Evolutionary conservation across 2,113 vertebrate genomes (phyloP), one percentile per base, ranked within the genome.

Genomic region (Mobula birostris): DNA sequence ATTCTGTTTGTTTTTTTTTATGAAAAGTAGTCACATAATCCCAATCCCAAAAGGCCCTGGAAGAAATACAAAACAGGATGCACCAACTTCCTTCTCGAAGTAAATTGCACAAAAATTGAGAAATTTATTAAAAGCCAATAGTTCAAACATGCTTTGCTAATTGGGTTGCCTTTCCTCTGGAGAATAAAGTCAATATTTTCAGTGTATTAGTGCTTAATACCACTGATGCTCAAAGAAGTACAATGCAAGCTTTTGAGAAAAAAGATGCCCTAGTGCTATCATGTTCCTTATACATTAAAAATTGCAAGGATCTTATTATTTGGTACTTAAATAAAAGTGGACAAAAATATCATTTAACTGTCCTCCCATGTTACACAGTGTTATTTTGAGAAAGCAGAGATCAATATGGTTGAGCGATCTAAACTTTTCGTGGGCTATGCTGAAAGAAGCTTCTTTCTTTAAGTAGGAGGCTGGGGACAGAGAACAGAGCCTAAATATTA

Each of bases 181-280:
- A 40, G 90, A 29, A 92, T 48, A 63, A 63, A 40, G 90, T 92
- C 68, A 70, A 74, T 92, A 92, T 92, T 92, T 92, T 72, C 32
- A 72, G n/a, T 72, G 68, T 32, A 36, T 92, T 92, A 72, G 90
- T 72, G 90, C 36, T 63, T 88, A 61, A 27, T 88, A 63, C 29
- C 27, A 70, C 36, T 40, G 32, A 40, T 40, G 24, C 56, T 87
- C 83, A 92, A 92, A 92, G 70, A 32, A 72, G 7, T 21, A 92
- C 68, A 40, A 74, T 70, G 17, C 66, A 70, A 92, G 19, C 24
- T 92, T 92, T 92, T 40, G 79, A 48, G 72, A 4, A 74, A 74
- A 58, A 63, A 61, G 58, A 66, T 90, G n/a, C 85, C 14, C 14
- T 15, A 15, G 1, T 90, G 29, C 12, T 90, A 36, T 66, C 21